These are phyloP conservation scores for Rhineura floridana DNA, from an alignment of 2,113 vertebrate genomes.

Conservation along the genomic window DNA sequence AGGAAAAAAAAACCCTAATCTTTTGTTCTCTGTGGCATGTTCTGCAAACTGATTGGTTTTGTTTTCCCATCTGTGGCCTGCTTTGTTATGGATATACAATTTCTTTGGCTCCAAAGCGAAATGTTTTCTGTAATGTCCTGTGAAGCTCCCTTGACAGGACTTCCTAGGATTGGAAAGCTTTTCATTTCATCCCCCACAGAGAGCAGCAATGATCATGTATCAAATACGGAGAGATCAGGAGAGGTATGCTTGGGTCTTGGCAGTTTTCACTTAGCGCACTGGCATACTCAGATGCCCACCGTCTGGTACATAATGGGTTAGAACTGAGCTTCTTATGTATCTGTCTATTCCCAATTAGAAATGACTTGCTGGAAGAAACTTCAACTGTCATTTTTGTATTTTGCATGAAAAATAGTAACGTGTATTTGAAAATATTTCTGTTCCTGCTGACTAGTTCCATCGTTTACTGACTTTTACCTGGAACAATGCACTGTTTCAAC, in stretches of 20 bases:
- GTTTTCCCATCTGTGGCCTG: constrained; percentile 22
- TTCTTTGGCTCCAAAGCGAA: constrained; percentile 50
- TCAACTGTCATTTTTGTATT: background rate
- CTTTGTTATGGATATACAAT: constrained; percentile 55
- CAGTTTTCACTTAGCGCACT: background rate
- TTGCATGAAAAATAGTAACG: background rate
- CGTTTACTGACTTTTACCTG: constrained; percentile 29
- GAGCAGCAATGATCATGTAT: background rate
- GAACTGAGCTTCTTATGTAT: background rate
- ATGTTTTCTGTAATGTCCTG: constrained; percentile 46
- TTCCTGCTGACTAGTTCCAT: constrained; percentile 13
- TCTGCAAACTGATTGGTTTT: constrained; percentile 40
- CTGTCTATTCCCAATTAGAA: constrained; percentile 10
- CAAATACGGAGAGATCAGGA: background rate
- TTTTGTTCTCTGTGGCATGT: background rate
- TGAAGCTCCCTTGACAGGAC: constrained; percentile 43
- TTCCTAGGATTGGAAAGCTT: constrained; percentile 36
- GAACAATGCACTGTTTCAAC: constrained; percentile 52
- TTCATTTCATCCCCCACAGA: constrained; percentile 38
- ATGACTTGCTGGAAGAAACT: background rate
- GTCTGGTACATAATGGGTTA: background rate
- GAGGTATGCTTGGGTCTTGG: background rate
- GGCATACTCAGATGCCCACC: constrained; percentile 11
- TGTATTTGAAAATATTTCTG: background rate
- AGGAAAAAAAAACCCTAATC: too few relatives aligned